A percentile compares a stretch with the other conserved stretches of the same genome.
These are phyloP conservation scores for Drosophila subobscura DNA, from an alignment of 1,140 invertebrate species.

Conservation along the genomic window DNA sequence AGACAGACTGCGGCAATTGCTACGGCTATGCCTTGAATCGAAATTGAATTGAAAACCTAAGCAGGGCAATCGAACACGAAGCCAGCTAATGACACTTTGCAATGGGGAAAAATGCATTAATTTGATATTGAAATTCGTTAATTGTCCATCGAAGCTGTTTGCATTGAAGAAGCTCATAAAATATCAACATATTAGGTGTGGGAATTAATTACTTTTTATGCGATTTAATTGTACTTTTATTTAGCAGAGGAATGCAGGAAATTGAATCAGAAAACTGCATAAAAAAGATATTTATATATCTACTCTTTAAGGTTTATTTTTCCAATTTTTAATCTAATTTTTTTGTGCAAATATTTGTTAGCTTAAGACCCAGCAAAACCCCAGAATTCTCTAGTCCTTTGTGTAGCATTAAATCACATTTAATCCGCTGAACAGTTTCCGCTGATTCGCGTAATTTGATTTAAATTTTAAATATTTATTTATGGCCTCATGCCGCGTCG, in stretches of 20 bases:
- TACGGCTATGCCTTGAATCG: conserved; percentile 33
- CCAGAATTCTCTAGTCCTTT: too few species aligned
- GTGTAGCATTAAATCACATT: background rate
- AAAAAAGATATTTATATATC: too few species aligned
- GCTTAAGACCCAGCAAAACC: too few species aligned
- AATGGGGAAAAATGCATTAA: conserved; percentile 6
- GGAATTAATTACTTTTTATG: background rate
- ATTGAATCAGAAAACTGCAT: too few species aligned
- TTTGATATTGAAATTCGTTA: conserved; percentile 18
- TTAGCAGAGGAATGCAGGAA: too few species aligned
- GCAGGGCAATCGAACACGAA: conserved; percentile 14
- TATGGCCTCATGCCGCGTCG: conserved; percentile 22
- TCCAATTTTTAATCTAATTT: too few species aligned
- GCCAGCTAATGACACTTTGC: conserved; percentile 3
- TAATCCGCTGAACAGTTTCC: too few species aligned
- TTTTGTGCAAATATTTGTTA: too few species aligned
- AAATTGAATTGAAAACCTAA: conserved; percentile 47
- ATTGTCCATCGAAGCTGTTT: background rate
- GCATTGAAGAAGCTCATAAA: conserved; percentile 1
- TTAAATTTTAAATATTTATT: conserved; percentile 42
- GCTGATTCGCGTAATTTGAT: conserved; percentile 12
- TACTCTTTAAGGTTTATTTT: too few species aligned
- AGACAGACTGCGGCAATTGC: conserved; percentile 1
- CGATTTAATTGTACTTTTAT: too few species aligned
- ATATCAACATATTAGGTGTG: background rate